Conservation (phyloP, 2,797 vertebrate species). For the Garrulus glandarius region DNA sequence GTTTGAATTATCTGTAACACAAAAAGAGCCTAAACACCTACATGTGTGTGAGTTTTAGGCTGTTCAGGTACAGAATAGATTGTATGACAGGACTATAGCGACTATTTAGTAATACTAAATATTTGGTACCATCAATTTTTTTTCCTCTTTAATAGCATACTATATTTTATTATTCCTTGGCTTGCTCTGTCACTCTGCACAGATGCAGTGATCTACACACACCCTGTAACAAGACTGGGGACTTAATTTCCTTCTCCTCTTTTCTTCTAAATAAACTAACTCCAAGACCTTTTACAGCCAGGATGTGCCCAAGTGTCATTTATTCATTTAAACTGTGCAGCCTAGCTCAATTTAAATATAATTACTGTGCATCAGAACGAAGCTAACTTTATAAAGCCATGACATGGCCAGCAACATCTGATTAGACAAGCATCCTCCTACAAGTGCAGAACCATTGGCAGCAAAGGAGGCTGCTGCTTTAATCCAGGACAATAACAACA, state of each 20-base stretch:
- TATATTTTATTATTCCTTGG: not conserved
- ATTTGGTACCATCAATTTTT: not conserved
- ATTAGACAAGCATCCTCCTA: not conserved
- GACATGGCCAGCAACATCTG: not conserved
- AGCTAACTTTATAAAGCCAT: not conserved
- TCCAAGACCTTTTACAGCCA: not conserved
- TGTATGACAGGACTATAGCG: not conserved
- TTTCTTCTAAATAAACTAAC: not conserved
- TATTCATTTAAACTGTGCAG: not conserved
- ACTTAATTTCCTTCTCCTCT: not conserved
- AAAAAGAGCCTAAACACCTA: not conserved
- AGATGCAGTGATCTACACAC: not conserved
- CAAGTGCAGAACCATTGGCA: not conserved
- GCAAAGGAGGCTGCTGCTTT: not conserved
- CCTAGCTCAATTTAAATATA: not conserved
- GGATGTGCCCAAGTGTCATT: not conserved
- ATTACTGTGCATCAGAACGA: not conserved
- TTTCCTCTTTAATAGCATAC: not conserved
- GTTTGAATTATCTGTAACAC: not conserved
- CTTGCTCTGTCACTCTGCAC: not conserved
- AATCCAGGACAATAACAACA: not conserved
- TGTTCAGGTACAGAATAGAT: not conserved
- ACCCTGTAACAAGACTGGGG: not conserved
- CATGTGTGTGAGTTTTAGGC: not conserved
- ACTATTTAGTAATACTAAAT: not conserved